Percentiles rank a stretch among this genome's conserved stretches.
phyloP scores from a whole-genome alignment of 2,797 vertebrate species.

The Enteromius trimaculatus region DNA sequence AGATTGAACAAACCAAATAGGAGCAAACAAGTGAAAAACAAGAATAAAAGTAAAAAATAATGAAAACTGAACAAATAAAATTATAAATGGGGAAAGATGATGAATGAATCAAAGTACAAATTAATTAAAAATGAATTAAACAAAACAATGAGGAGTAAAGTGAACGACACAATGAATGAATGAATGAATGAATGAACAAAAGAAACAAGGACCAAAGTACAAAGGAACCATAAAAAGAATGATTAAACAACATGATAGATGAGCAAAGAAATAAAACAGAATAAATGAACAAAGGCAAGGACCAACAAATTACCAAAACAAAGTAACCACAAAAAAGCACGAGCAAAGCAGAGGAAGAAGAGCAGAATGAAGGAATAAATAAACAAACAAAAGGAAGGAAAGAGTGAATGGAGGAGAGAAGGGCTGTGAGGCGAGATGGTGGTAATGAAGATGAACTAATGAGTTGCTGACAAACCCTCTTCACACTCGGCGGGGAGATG shows the following conservation, averaged over 20 bases:
- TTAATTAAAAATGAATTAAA: too few species aligned
- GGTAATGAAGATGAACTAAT: constrained; percentile 69
- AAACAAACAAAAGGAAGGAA: not conserved
- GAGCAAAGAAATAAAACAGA: not conserved
- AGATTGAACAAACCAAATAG: too few species aligned
- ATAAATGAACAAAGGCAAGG: not conserved
- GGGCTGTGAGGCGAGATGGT: constrained; percentile 41
- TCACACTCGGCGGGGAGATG: constrained; percentile 44
- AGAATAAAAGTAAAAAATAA: too few species aligned
- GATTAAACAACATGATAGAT: not conserved
- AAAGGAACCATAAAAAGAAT: not conserved
- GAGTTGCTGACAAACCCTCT: constrained; percentile 66
- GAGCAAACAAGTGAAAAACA: too few species aligned
- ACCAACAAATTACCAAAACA: not conserved
- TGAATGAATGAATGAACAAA: not conserved
- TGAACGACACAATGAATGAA: too few species aligned
- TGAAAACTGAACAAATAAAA: too few species aligned
- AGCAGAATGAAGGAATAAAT: not conserved
- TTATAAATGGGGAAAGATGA: too few species aligned
- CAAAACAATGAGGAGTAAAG: too few species aligned
- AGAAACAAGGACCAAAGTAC: not conserved
- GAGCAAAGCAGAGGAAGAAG: not conserved
- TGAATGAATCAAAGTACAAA: too few species aligned
- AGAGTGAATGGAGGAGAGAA: not conserved
- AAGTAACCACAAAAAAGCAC: not conserved